Evolutionary conservation across 2,113 vertebrate species (phyloP).

Genomic region (Perognathus longimembris): DNA sequence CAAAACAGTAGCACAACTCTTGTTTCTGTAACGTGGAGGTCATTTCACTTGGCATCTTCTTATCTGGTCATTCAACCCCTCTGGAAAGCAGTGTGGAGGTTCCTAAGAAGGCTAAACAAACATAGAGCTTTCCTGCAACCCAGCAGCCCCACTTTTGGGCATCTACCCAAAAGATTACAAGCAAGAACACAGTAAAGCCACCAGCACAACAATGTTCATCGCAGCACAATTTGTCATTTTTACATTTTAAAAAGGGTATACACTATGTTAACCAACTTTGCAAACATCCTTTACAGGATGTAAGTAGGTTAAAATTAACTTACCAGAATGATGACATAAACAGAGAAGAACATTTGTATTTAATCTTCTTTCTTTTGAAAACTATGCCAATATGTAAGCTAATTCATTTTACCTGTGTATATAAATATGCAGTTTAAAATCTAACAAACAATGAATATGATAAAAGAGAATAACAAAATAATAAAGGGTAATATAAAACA

Average conservation of each 20-base stretch:
- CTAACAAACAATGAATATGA: not conserved
- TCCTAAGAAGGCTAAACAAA: too few relatives aligned
- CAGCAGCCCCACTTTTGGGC: too few relatives aligned
- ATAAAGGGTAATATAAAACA: not conserved
- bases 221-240: too few relatives aligned
- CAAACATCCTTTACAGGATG: not conserved
- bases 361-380: constrained; percentile 11
- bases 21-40: too few relatives aligned
- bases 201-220: too few relatives aligned
- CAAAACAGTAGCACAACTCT: too few relatives aligned
- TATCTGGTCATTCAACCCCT: too few relatives aligned
- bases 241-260: not conserved
- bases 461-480: not conserved
- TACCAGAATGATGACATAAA: not conserved
- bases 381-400: not conserved
- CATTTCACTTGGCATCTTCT: too few relatives aligned
- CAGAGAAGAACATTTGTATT: not conserved
- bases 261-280: not conserved
- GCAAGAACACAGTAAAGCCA: too few relatives aligned
- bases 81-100: too few relatives aligned
- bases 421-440: constrained; percentile 31
- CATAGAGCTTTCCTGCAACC: too few relatives aligned
- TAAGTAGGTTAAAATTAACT: not conserved
- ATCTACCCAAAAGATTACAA: too few relatives aligned
- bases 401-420: not conserved